phyloP scores from a whole-genome alignment of 2,797 vertebrate species.

The Tolypeutes matacus region DNA sequence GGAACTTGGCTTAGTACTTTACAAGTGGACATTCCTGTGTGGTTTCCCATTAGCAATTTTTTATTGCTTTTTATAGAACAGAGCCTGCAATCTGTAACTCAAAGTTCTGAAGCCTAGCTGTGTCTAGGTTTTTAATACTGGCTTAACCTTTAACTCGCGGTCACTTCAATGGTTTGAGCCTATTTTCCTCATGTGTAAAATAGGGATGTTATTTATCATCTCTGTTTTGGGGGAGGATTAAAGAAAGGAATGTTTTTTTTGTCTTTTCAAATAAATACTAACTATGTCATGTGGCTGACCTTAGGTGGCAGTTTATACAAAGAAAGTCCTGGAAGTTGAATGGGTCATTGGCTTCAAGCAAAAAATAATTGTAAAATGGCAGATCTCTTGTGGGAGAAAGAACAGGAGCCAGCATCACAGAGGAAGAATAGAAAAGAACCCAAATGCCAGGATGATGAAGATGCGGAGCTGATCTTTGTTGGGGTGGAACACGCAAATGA shows the following conservation, averaged over 20 bases:
- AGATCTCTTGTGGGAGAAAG: neutral
- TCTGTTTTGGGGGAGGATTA: slow-evolving; percentile 35
- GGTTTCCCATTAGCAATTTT: no score
- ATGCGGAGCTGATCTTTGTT: slow-evolving; percentile 78
- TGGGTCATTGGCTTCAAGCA: slow-evolving; percentile 29
- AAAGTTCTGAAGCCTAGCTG: neutral
- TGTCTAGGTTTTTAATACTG: neutral
- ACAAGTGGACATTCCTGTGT: no score
- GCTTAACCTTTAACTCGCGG: slow-evolving; percentile 6
- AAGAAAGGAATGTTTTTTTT: slow-evolving; percentile 31
- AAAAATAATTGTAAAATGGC: slow-evolving; percentile 68
- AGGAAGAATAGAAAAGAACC: neutral
- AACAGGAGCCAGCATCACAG: slow-evolving; percentile 50
- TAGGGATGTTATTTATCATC: neutral
- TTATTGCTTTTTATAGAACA: no score
- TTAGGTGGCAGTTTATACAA: slow-evolving; percentile 71
- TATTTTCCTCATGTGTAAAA: slow-evolving; percentile 22
- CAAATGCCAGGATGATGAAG: slow-evolving; percentile 48
- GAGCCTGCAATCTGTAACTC: no score
- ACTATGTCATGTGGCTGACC: slow-evolving; percentile 67
- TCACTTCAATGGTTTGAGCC: neutral
- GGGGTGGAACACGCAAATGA: slow-evolving; percentile 71
- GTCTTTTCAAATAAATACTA: neutral
- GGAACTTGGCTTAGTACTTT: no score
- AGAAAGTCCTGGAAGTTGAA: slow-evolving; percentile 56